Evolutionary conservation across 2,888 invertebrate genomes (phyloP).

Genomic region (Patella ulyssiponensis): DNA sequence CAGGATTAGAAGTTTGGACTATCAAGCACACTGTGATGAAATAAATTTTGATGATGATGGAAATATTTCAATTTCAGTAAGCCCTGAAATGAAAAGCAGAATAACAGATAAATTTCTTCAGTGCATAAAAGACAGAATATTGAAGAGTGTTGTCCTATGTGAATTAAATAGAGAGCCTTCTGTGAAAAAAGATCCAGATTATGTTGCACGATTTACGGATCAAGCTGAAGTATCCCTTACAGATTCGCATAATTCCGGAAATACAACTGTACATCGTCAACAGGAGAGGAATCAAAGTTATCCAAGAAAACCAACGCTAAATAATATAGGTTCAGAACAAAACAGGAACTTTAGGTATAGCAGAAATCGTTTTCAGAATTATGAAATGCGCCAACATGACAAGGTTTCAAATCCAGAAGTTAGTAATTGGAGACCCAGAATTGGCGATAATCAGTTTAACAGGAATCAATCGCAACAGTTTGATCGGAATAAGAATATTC

Average conservation of each 20-base stretch:
- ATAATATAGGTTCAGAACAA: too few relatives aligned
- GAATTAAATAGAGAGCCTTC: not conserved
- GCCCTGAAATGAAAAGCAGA: not conserved
- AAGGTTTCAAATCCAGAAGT: not conserved
- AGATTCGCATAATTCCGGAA: not conserved
- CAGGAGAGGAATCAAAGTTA: not conserved
- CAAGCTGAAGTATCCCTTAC: not conserved
- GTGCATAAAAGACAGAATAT: not conserved
- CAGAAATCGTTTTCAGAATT: not conserved
- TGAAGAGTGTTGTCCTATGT: not conserved
- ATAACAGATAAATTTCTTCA: slow-evolving; percentile 1
- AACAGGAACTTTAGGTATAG: too few relatives aligned
- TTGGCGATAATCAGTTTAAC: too few relatives aligned
- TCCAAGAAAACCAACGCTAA: not conserved
- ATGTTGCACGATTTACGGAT: not conserved
- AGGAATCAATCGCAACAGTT: too few relatives aligned
- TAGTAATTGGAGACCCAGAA: not conserved
- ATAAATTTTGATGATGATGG: not conserved
- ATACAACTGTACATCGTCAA: not conserved
- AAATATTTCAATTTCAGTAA: not conserved
- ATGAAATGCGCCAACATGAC: not conserved
- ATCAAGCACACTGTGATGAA: not conserved
- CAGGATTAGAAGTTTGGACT: not conserved
- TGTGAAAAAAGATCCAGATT: not conserved
- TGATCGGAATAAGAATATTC: not conserved